Evolutionary conservation across 1,140 invertebrate species (phyloP).

Genomic region (Drosophila murphyi): DNA sequence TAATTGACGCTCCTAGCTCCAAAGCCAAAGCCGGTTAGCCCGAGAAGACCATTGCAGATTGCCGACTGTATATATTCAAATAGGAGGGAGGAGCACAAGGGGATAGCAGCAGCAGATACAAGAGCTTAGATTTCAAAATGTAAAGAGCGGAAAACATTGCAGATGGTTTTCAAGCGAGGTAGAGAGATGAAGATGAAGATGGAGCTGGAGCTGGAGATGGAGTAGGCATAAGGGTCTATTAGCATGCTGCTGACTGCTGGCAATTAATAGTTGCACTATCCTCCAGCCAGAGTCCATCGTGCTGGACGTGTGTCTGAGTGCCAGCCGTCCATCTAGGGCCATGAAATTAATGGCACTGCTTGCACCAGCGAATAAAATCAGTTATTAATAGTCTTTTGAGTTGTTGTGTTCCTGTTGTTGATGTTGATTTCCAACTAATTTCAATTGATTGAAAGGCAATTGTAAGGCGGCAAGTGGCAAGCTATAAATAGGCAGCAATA

Average conservation of each 20-base stretch:
- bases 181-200: background rate
- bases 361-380: conserved; percentile 63
- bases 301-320: conserved; percentile 47
- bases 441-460: conserved; percentile 68
- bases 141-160: conserved; percentile 77
- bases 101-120: background rate
- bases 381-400: conserved; percentile 65
- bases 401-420: background rate
- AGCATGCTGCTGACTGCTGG: conserved; percentile 70
- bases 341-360: conserved; percentile 30
- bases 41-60: background rate
- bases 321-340: conserved; percentile 35
- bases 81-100: background rate
- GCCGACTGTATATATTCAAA: background rate
- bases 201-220: background rate
- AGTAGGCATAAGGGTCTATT: conserved; percentile 55
- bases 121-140: conserved; percentile 76
- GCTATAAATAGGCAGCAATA: conserved; percentile 46
- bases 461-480: conserved; percentile 46
- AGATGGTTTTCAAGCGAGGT: conserved; percentile 48
- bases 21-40: conserved; percentile 53
- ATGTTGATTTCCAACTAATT: conserved; percentile 64
- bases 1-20: conserved; percentile 67
- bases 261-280: conserved; percentile 63
- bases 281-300: conserved; percentile 7